Percentiles rank a stretch among this genome's conserved stretches.
Conservation (phyloP, 2,113 vertebrate species). For the Oophaga pumilio region DNA sequence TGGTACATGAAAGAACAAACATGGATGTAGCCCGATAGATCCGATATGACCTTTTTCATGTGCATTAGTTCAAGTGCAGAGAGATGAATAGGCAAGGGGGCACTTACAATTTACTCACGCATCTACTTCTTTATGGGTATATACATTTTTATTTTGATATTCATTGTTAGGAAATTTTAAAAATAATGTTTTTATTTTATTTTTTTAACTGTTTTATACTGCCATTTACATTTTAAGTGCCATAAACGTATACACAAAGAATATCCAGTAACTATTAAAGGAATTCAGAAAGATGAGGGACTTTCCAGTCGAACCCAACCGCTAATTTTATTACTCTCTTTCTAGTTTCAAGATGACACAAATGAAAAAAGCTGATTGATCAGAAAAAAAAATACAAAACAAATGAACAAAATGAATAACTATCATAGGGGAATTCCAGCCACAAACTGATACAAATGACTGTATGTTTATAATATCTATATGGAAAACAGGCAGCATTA, state of each 20-base stretch:
- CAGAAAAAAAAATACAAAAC: slow-evolving; percentile 66
- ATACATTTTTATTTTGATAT: no score
- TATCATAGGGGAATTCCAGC: slow-evolving; percentile 66
- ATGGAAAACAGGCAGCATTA: not conserved
- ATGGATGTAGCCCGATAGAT: no score
- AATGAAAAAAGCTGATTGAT: slow-evolving; percentile 67
- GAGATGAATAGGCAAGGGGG: no score
- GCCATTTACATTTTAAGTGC: not conserved
- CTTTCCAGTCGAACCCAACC: slow-evolving; percentile 76
- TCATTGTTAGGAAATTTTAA: no score
- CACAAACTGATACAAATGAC: not conserved
- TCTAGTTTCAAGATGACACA: slow-evolving; percentile 80
- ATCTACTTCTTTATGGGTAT: no score
- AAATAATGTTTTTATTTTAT: no score
- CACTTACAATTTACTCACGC: no score
- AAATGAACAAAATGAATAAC: slow-evolving; percentile 59
- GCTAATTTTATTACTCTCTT: slow-evolving; percentile 75
- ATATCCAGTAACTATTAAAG: slow-evolving; percentile 66
- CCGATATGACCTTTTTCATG: no score
- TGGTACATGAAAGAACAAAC: no score
- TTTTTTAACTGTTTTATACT: no score
- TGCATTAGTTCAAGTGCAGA: no score
- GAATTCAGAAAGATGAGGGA: slow-evolving; percentile 71
- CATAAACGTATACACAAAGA: not conserved
- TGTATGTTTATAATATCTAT: not conserved